A percentile compares a stretch with the other conserved stretches of the same genome.
Evolutionary conservation across 2,113 vertebrate genomes (phyloP).

Genomic region (Oreotrochilus melanogaster): DNA sequence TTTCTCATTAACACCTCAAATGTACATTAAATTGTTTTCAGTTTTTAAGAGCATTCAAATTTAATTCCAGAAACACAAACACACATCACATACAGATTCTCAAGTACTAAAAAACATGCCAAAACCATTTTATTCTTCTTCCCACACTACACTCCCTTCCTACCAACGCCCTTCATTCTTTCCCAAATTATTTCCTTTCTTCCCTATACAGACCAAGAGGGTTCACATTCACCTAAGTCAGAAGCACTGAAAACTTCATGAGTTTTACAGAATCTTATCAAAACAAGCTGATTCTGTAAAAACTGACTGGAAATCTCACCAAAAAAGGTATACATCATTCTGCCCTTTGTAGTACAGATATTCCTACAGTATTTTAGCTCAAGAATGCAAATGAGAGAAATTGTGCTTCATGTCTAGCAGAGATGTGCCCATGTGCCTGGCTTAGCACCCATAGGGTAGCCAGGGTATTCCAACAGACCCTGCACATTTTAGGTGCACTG

Average conservation of each 20-base stretch:
- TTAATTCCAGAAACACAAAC: background rate
- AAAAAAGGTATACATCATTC: background rate
- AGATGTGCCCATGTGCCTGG: fast-evolving
- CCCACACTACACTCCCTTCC: background rate
- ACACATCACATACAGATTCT: background rate
- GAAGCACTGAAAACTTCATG: background rate
- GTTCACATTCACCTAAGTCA: background rate
- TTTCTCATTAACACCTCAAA: background rate
- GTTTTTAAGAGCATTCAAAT: background rate
- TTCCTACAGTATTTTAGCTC: background rate
- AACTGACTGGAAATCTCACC: background rate
- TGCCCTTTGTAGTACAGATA: background rate
- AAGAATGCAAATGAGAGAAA: background rate
- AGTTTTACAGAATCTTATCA: background rate
- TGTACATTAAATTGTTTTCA: background rate
- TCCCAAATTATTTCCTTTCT: background rate
- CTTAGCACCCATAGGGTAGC: background rate
- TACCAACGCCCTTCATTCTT: background rate
- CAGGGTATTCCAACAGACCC: fast-evolving
- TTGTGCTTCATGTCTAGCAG: background rate
- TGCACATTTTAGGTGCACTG: background rate
- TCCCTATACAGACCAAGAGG: background rate
- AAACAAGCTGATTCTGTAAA: background rate
- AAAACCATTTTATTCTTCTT: background rate
- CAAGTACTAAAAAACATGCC: background rate